Conservation (phyloP, 2,888 invertebrate genomes). For the Chrysolina oricalcia region DNA sequence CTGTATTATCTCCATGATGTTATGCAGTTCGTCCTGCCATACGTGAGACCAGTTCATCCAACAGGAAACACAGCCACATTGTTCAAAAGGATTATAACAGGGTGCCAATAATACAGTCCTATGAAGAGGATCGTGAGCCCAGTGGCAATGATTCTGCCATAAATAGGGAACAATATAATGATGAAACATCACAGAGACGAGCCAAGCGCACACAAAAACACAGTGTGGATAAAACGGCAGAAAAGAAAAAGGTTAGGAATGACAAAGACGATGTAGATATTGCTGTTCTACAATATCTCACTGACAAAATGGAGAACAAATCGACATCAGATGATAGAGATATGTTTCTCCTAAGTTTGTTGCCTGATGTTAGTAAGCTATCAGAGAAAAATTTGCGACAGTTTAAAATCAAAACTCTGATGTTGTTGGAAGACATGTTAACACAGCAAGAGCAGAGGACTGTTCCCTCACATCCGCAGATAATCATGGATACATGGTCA, state of each 20-base stretch:
- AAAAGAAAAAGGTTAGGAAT: slow-evolving; percentile 2
- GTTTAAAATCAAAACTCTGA: too few species aligned
- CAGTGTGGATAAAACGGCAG: neutral
- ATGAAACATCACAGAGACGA: too few species aligned
- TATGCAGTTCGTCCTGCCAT: slow-evolving; percentile 25
- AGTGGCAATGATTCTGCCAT: neutral
- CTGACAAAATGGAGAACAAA: neutral
- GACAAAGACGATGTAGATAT: slow-evolving; percentile 3
- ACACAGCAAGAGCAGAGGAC: too few species aligned
- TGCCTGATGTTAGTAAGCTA: too few species aligned
- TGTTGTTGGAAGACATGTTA: too few species aligned
- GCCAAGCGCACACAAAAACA: neutral
- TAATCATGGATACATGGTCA: too few species aligned
- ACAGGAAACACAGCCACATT: slow-evolving; percentile 21
- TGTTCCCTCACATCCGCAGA: too few species aligned
- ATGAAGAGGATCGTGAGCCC: slow-evolving; percentile 4
- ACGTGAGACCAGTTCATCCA: slow-evolving; percentile 21
- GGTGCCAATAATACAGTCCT: slow-evolving; percentile 8
- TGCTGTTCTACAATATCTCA: slow-evolving; percentile 24
- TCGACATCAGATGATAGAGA: too few species aligned
- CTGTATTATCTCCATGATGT: slow-evolving; percentile 20
- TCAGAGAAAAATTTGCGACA: too few species aligned
- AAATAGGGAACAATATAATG: too few species aligned
- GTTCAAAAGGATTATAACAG: neutral
- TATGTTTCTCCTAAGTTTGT: too few species aligned